phyloP scores from a whole-genome alignment of 2,113 vertebrate genomes.

The Leuciscus idus region DNA sequence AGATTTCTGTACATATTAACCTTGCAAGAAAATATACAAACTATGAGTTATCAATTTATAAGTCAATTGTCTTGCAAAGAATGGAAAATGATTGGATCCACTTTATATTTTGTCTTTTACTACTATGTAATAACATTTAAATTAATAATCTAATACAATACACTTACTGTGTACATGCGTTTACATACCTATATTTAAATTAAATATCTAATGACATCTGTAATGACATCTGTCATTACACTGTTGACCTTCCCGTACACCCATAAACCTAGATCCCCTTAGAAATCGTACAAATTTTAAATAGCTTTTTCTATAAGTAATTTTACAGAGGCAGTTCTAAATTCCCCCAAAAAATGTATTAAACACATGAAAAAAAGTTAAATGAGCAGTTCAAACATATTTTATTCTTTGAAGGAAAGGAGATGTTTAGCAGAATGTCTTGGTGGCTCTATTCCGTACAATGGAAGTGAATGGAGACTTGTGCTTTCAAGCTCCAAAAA shows the following conservation, averaged over 20 bases:
- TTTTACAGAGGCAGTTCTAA: neutral
- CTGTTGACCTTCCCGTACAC: no score
- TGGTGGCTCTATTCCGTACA: neutral
- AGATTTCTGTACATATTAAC: neutral
- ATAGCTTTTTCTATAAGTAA: neutral
- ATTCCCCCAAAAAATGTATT: neutral
- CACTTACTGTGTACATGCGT: no score
- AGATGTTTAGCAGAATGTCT: neutral
- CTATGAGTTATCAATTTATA: neutral
- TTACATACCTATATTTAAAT: no score
- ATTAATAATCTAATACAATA: no score
- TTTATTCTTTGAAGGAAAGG: neutral
- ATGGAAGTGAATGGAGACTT: neutral
- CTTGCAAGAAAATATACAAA: neutral
- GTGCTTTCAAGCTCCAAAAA: neutral
- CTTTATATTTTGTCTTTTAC: no score
- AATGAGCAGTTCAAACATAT: neutral
- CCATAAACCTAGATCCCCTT: no score
- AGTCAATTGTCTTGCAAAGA: neutral
- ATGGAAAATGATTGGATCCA: neutral
- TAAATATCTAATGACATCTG: no score
- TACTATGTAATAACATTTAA: no score
- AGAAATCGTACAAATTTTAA: no score
- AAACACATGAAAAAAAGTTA: constrained; percentile 1
- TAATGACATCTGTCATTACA: no score